Base-by-base conservation (phyloP, 2,113 vertebrate genomes). In the Synodontis membranacea region DNA sequence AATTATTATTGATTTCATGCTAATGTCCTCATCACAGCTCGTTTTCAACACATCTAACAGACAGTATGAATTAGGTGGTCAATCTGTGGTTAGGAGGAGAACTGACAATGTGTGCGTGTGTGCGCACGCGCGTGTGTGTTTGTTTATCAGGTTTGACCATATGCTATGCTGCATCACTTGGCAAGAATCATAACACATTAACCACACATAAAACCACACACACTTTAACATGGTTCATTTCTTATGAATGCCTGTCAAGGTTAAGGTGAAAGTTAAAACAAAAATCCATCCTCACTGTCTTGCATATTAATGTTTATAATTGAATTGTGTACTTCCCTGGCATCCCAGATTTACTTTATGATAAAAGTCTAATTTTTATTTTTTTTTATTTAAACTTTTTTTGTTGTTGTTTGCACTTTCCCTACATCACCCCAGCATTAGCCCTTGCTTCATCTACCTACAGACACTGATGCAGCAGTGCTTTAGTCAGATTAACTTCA, bases 1-100 rank as follows among this genome's bases (percentile, higher is more conserved):
- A 46, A 44, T 64, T 80, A 12, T 28, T 70, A 86, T 80, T 72
- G 70, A 83, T 72, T 83, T 88, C n/a, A 76, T 83, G 46, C 74
- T 79, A 86, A 86, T 83, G 37, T 86, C 44, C 52, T 82, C 48
- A 83, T 83, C 84, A 78, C 79, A 86, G 84, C 83, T 68, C 64
- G 81, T 42, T 79, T 79, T 74, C 74, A 60, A 81, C 66, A 25
- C 58, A 79, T 62, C 42, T 81, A 52, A 82, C 3, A 86, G 50
- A 84, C 42, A 68, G 48, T 76, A 46, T 84, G 42, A 46, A 68
- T 83, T 37, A 70, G 1, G 12, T 28, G 34, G 48, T 54, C 11
- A 3, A 54, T 52, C 48, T 84, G 34, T 83, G 60, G 82, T 64
- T 86, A 72, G 50, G 68, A 82, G 54, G 56, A 31, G 11, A 56